phyloP scores from a whole-genome alignment of 37 sponge, comb jelly and placozoan genomes.

The Hexactinellida sp. region DNA sequence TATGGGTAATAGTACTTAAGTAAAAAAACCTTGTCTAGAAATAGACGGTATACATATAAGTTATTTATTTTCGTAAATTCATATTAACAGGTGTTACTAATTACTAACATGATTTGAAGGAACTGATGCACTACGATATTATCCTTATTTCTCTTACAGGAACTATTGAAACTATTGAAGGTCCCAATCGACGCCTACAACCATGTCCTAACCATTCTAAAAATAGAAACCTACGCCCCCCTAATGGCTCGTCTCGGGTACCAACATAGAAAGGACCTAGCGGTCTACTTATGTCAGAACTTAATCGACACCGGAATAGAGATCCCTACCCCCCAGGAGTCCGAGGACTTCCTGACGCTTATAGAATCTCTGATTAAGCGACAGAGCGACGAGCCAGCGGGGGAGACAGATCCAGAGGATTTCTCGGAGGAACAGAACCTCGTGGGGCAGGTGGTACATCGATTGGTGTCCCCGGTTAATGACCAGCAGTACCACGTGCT shows the following conservation, averaged over 20 bases:
- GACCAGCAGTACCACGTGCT: slow-evolving; percentile 74
- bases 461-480: slow-evolving; percentile 44
- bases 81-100: too few relatives aligned
- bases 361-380: not conserved
- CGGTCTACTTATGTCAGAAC: slow-evolving; percentile 46
- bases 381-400: not conserved
- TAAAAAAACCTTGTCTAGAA: too few relatives aligned
- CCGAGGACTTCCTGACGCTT: not conserved
- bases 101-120: not conserved
- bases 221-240: slow-evolving; percentile 51
- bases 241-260: slow-evolving; percentile 43
- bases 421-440: slow-evolving; percentile 80
- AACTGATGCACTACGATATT: not conserved
- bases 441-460: slow-evolving; percentile 72
- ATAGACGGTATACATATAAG: too few relatives aligned
- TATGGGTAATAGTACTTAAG: too few relatives aligned
- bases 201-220: slow-evolving; percentile 68
- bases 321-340: slow-evolving; percentile 62
- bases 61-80: too few relatives aligned
- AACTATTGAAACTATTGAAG: slow-evolving; percentile 62
- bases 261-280: slow-evolving; percentile 51
- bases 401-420: slow-evolving; percentile 74
- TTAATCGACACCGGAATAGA: slow-evolving; percentile 48
- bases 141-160: not conserved
- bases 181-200: slow-evolving; percentile 74